These are phyloP conservation scores for Hydra vulgaris DNA, from an alignment of 30 jellyfish, hydroid and myxozoan species.

Conservation along the genomic window DNA sequence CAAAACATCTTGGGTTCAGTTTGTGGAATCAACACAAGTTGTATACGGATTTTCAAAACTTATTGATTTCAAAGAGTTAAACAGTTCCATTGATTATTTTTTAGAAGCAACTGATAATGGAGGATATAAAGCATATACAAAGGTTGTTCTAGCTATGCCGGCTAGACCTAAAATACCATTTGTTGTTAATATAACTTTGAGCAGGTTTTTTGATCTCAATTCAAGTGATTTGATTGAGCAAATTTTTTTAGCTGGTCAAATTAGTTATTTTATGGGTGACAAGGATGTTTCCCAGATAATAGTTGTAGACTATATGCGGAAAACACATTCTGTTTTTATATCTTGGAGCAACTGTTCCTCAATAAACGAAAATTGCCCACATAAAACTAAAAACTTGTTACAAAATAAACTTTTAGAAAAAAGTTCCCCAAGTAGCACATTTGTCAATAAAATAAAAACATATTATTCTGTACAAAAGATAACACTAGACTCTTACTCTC, in stretches of 20 bases:
- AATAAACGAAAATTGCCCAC: conserved; percentile 50
- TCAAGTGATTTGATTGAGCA: conserved; percentile 78
- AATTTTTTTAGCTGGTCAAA: conserved; percentile 48
- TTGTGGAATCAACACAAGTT: conserved; percentile 64
- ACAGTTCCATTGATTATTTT: conserved; percentile 34
- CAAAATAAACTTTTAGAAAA: neutral
- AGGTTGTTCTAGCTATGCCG: conserved; percentile 41
- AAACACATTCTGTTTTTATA: conserved; percentile 5
- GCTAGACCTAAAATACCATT: conserved; percentile 35
- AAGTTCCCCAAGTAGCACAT: conserved; percentile 6
- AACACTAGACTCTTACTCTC: neutral
- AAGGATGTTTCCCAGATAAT: conserved; percentile 29
- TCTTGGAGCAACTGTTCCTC: conserved; percentile 76
- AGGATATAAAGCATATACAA: conserved; percentile 52
- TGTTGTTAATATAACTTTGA: conserved; percentile 25
- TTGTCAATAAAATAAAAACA: conserved; percentile 40
- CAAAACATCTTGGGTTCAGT: conserved; percentile 66
- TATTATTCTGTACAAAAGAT: conserved; percentile 25
- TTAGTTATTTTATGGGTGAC: conserved; percentile 51
- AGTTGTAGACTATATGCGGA: conserved; percentile 34
- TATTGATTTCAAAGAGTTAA: conserved; percentile 32
- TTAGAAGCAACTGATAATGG: conserved; percentile 57
- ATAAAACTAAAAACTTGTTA: neutral
- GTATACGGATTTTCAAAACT: conserved; percentile 57
- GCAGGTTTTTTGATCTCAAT: conserved; percentile 45